Percentiles rank a stretch among this genome's conserved stretches.
Conservation (phyloP, 2,888 invertebrate species). For the Choristoneura rosaceana region DNA sequence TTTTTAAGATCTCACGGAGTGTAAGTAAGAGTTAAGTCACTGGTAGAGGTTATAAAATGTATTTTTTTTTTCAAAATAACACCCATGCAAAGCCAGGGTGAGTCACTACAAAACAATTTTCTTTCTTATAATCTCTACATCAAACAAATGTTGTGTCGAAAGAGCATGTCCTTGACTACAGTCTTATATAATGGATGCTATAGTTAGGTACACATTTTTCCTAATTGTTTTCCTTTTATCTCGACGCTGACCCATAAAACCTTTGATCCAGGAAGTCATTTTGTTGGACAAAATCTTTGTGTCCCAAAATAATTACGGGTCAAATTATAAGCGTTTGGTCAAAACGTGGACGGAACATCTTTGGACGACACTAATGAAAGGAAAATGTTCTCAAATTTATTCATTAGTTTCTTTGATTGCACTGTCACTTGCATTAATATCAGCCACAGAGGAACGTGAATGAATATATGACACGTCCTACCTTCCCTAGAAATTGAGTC, state of each 20-base stretch:
- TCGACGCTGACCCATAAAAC: conserved; percentile 3
- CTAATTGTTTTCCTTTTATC: conserved; percentile 12
- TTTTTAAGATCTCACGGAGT: too few species aligned
- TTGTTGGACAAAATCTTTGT: conserved; percentile 4
- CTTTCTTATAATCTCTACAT: neutral
- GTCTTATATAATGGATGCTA: neutral
- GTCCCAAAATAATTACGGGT: neutral
- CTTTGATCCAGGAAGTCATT: conserved; percentile 17
- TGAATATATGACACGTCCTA: too few species aligned
- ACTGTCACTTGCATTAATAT: too few species aligned
- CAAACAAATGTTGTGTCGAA: neutral
- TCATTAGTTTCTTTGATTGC: too few species aligned
- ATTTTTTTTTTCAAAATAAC: too few species aligned
- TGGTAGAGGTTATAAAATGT: too few species aligned
- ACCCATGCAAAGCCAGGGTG: too few species aligned
- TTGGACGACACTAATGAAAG: neutral
- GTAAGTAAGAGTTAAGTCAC: too few species aligned
- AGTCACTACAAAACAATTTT: too few species aligned
- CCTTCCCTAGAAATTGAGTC: too few species aligned
- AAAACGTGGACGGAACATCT: neutral
- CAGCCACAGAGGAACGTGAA: too few species aligned
- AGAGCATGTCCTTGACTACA: neutral
- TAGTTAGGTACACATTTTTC: neutral
- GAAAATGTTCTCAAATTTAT: neutral
- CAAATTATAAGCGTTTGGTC: neutral